Evolutionary conservation across 2,888 invertebrate genomes (phyloP).

Genomic region (Orgyia antiqua): DNA sequence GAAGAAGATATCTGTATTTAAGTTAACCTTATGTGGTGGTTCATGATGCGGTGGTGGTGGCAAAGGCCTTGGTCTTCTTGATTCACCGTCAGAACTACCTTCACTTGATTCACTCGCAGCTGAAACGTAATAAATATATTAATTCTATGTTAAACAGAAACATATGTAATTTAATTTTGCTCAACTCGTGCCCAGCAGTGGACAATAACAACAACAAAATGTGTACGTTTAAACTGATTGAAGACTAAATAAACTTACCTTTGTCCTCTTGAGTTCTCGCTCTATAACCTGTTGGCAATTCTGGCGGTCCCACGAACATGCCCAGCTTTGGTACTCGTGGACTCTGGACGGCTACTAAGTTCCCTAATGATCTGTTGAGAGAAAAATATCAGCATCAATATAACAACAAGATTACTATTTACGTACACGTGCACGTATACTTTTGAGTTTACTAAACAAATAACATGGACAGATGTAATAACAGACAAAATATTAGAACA

Average conservation of each 20-base stretch:
- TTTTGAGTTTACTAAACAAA: no score
- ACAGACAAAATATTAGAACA: no score
- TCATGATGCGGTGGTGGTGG: slow-evolving; percentile 68
- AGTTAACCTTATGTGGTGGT: slow-evolving; percentile 55
- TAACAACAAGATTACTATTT: no score
- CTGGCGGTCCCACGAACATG: slow-evolving; percentile 82
- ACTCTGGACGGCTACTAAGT: slow-evolving; percentile 87
- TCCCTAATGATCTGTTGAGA: slow-evolving; percentile 56
- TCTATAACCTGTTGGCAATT: slow-evolving; percentile 77
- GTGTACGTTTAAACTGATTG: no score
- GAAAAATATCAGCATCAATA: no score
- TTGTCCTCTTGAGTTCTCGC: slow-evolving; percentile 72
- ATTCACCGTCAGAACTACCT: slow-evolving; percentile 74
- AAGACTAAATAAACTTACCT: slow-evolving; percentile 39
- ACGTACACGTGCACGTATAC: no score
- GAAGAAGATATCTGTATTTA: no score
- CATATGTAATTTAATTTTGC: no score
- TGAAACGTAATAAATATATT: slow-evolving; percentile 13
- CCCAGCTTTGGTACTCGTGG: slow-evolving; percentile 87
- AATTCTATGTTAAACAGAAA: neutral
- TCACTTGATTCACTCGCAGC: slow-evolving; percentile 78
- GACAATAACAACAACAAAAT: no score
- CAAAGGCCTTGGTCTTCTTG: slow-evolving; percentile 52
- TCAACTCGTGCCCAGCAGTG: no score
- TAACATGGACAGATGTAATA: no score